Percentiles rank a stretch among this genome's conserved stretches.
These are phyloP conservation scores for Standfussiana lucernea DNA, from an alignment of 2,888 invertebrate species.

Conservation along the genomic window DNA sequence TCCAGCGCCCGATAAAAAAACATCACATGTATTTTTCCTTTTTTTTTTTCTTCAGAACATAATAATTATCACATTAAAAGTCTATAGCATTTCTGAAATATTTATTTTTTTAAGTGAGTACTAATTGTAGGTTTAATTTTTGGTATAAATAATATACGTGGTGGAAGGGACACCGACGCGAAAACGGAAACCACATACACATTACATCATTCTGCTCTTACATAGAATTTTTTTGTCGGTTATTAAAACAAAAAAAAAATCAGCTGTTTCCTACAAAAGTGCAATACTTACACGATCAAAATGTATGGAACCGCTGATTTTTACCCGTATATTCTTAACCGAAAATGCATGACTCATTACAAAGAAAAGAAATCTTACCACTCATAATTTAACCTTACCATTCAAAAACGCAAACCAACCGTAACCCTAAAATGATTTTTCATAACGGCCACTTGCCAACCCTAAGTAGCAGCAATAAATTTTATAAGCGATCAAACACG, in stretches of 20 bases:
- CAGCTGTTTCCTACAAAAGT: too few species aligned
- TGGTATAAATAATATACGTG: too few species aligned
- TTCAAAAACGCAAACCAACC: conserved; percentile 35
- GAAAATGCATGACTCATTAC: conserved; percentile 5
- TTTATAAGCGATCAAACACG: conserved; percentile 66
- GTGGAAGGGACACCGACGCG: too few species aligned
- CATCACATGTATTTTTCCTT: background rate
- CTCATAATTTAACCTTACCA: conserved; percentile 14
- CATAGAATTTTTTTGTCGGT: too few species aligned
- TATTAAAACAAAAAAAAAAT: too few species aligned
- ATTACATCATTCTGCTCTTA: too few species aligned
- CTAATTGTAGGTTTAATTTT: background rate
- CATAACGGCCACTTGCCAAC: conserved; percentile 51
- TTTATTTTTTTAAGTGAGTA: background rate
- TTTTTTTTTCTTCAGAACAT: background rate
- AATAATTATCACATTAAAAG: background rate
- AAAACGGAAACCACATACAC: too few species aligned
- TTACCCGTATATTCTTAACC: too few species aligned
- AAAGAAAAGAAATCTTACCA: conserved; percentile 13
- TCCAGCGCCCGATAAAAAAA: background rate
- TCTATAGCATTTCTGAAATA: background rate
- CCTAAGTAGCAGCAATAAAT: conserved; percentile 57
- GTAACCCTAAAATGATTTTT: conserved; percentile 50
- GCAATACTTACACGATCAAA: too few species aligned
- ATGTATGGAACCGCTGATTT: too few species aligned